Conservation (phyloP, 2,113 vertebrate species). For the Oryzias woworae region DNA sequence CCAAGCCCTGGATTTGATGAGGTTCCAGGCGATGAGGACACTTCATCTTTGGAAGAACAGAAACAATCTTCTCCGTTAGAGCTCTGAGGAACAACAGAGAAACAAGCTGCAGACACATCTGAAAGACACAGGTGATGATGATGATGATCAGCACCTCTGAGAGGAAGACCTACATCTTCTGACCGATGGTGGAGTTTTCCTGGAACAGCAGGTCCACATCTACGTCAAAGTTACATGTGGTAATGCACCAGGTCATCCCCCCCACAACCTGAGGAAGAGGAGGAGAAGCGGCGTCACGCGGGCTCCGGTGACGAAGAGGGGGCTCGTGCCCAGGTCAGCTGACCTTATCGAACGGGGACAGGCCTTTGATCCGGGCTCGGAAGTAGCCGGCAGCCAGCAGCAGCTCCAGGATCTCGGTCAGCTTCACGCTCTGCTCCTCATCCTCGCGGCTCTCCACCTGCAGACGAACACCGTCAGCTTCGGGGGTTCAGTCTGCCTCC, state of each 20-base stretch:
- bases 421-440: constrained; percentile 92
- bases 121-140: neutral
- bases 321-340: neutral
- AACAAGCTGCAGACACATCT: neutral
- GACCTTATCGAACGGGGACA: constrained; percentile 98
- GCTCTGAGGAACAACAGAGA: constrained; percentile 76
- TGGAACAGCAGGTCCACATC: constrained; percentile 97
- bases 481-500: too few species aligned
- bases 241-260: constrained; percentile 99
- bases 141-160: neutral
- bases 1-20: constrained; percentile 97
- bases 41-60: constrained; percentile 96
- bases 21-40: constrained; percentile 96
- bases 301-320: too few species aligned
- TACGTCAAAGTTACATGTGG: constrained; percentile 94
- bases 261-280: constrained; percentile 86
- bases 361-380: constrained; percentile 93
- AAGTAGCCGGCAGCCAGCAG: constrained; percentile 97
- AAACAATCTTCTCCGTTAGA: constrained; percentile 97
- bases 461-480: constrained; percentile 7
- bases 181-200: constrained; percentile 98
- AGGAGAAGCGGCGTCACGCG: neutral
- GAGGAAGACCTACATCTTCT: constrained; percentile 89
- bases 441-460: constrained; percentile 97
- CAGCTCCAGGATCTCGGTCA: constrained; percentile 93